Percentiles rank a stretch among this genome's conserved stretches.
Evolutionary conservation across 37 sponge, comb jelly and placozoan species (phyloP).

Genomic region (Corticium candelabrum): DNA sequence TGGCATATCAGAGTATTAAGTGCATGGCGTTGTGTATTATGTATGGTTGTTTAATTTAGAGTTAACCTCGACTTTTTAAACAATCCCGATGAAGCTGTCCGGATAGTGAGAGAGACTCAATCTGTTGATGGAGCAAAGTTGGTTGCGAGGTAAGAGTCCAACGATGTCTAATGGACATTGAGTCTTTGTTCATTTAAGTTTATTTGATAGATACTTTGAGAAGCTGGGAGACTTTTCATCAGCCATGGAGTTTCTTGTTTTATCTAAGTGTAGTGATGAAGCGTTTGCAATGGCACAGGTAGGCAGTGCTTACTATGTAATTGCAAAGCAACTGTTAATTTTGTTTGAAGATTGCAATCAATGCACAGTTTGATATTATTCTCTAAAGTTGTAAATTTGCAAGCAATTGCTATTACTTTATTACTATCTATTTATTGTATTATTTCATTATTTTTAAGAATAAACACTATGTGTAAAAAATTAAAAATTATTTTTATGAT

Average conservation of each 20-base stretch:
- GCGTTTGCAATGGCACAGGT: constrained; percentile 87
- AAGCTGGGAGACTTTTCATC: constrained; percentile 60
- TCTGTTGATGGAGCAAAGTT: constrained; percentile 83
- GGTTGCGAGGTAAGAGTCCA: constrained; percentile 64
- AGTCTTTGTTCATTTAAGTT: not conserved
- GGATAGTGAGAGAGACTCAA: constrained; percentile 70
- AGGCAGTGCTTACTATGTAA: no score
- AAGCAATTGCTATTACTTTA: no score
- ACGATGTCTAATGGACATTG: not conserved
- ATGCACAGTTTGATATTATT: no score
- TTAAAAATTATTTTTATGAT: no score
- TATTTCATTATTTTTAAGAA: no score
- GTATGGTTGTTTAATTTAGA: constrained; percentile 11
- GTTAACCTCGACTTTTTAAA: constrained; percentile 62
- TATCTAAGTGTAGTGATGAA: constrained; percentile 79
- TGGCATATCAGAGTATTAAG: no score
- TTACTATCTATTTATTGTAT: no score
- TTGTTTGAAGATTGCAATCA: no score
- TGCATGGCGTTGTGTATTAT: no score
- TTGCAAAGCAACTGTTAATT: no score
- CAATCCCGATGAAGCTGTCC: constrained; percentile 79
- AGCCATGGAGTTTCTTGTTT: constrained; percentile 83
- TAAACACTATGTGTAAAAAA: no score
- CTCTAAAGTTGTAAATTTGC: no score
- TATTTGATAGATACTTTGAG: constrained; percentile 62